Evolutionary conservation across 2,113 vertebrate genomes (phyloP).

Genomic region (Cryptomyrus ogoouensis): DNA sequence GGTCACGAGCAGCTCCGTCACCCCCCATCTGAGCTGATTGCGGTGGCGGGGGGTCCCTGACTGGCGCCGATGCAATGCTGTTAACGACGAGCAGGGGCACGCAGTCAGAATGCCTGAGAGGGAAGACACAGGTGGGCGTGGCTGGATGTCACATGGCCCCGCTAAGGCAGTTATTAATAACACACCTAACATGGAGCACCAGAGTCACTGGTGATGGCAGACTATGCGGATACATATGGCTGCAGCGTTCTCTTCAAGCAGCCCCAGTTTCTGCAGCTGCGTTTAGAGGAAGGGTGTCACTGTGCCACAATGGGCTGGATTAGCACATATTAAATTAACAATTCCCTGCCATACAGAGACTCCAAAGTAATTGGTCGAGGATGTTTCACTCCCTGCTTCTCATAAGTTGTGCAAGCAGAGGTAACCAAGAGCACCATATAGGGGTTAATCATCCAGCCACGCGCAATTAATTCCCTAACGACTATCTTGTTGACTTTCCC

Average conservation of each 20-base stretch:
- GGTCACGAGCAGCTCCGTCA: conserved; percentile 22
- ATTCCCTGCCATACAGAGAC: background rate
- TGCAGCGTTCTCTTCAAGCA: background rate
- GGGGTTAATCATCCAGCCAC: background rate
- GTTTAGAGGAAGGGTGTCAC: background rate
- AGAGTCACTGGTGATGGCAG: background rate
- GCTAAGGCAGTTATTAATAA: background rate
- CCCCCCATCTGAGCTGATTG: conserved; percentile 28
- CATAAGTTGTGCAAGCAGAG: background rate
- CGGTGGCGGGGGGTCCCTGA: conserved; percentile 29
- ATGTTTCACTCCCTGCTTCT: background rate
- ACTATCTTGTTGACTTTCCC: background rate
- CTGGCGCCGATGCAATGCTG: background rate
- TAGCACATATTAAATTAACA: background rate
- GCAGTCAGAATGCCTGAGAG: conserved; percentile 27
- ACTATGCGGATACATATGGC: background rate
- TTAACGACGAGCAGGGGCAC: conserved; percentile 34
- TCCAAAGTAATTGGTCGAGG: background rate
- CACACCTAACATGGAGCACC: background rate
- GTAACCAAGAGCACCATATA: background rate
- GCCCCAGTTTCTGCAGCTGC: conserved; percentile 17
- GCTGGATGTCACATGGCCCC: background rate
- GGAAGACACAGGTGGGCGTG: background rate
- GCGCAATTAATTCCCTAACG: background rate
- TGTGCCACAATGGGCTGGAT: no score